Base-by-base conservation (phyloP, 2,888 invertebrate species). In the Cephus pulcher region DNA sequence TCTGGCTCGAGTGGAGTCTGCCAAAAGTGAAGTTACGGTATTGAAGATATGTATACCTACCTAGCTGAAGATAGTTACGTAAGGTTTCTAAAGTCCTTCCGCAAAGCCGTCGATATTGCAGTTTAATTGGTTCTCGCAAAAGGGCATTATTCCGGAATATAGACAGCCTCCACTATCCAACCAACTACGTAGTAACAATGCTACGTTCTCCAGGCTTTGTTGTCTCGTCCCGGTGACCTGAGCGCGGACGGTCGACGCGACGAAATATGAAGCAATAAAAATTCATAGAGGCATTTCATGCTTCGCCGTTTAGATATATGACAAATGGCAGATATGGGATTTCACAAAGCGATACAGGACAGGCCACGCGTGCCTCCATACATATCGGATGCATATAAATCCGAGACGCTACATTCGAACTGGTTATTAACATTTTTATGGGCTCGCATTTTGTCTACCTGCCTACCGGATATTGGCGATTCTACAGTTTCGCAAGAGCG, bases 211-310 rank as follows among this genome's bases (percentile, higher is more conserved):
- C 23, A 56, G 9, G 9, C 23, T 56, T 56, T 56, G 56, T 56
- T 56, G 23, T 9, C 56, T 56, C 56, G 23, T 56, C 56, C 56
- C 23, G 56, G 56, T 56, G 56, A 56, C 56, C 56, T 9, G 71
- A n/a, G 32, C 71, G 33, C 12, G 12, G 71, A 3, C 33, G 71
- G 4, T 32, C 71, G 32, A 15, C 71, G 23, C 71, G 71, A 71
- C 71, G 71, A 34, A 71, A 71, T 71, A 71, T 71, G 71, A 71
- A 71, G 71, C 71, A 71, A 71, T 71, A 71, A 71, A 71, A 71
- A 71, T 71, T 71, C 71, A 71, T 71, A 71, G 32, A 34, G 71
- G 32, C 33, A 71, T 71, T 71, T 71, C 71, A 71, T 71, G 71
- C 71, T 34, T 34, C 71, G 71, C 71, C 71, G 71, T 71, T 71